Percentiles rank a stretch among this genome's conserved stretches.
phyloP scores from a whole-genome alignment of 2,113 vertebrate species.

The Embiotoca jacksoni region DNA sequence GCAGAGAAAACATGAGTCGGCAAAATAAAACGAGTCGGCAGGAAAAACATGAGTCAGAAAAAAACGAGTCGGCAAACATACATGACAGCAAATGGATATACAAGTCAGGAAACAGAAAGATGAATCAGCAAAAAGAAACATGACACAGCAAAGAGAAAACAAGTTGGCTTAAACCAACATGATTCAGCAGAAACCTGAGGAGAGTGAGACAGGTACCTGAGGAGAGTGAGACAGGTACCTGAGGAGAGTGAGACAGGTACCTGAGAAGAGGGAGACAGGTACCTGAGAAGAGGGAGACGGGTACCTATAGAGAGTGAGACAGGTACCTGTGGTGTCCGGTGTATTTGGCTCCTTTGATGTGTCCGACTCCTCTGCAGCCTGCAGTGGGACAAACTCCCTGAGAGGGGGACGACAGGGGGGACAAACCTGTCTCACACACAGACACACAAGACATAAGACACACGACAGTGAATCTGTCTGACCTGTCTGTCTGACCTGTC shows the following conservation, averaged over 20 bases:
- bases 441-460: not conserved
- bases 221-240: too few relatives aligned
- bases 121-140: too few relatives aligned
- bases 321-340: constrained; percentile 85
- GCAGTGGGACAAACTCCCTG: constrained; percentile 85
- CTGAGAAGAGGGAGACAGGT: not conserved
- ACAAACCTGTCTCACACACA: constrained; percentile 64
- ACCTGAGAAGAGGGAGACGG: not conserved
- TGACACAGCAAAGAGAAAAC: too few relatives aligned
- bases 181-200: too few relatives aligned
- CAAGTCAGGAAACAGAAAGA: too few relatives aligned
- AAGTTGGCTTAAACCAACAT: too few relatives aligned
- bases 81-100: too few relatives aligned
- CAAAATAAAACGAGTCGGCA: too few relatives aligned
- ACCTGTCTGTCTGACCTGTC: constrained; percentile 14
- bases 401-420: constrained; percentile 70
- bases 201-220: not conserved
- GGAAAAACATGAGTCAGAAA: too few relatives aligned
- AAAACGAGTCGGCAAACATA: too few relatives aligned
- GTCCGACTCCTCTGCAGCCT: constrained; percentile 85
- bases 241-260: not conserved
- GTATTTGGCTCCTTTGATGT: constrained; percentile 86
- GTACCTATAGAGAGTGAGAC: not conserved
- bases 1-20: too few relatives aligned
- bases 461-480: not conserved